Evolutionary conservation across 2,113 vertebrate species (phyloP).

Genomic region (Atractosteus spatula): DNA sequence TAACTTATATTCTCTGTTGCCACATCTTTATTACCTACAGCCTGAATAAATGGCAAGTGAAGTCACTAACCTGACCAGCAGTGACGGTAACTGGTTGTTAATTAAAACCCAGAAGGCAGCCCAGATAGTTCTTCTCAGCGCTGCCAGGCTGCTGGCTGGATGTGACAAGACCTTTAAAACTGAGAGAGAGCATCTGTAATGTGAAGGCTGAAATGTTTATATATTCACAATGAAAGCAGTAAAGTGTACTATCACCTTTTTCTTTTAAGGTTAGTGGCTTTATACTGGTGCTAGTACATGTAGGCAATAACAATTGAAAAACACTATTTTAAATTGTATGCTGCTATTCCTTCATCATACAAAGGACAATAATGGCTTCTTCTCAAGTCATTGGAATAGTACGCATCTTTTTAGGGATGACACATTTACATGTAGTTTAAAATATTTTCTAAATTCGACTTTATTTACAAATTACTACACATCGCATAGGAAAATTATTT

Average conservation of each 20-base stretch:
- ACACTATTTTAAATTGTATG: no score
- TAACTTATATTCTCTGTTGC: conserved; percentile 35
- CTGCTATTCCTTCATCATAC: no score
- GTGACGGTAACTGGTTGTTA: conserved; percentile 54
- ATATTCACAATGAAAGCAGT: background rate
- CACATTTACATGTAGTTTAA: no score
- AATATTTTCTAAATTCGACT: no score
- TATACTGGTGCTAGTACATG: background rate
- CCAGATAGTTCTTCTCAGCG: conserved; percentile 40
- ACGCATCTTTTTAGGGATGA: no score
- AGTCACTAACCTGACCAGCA: conserved; percentile 48
- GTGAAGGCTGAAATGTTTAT: conserved; percentile 28
- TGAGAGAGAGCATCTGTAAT: conserved; percentile 50
- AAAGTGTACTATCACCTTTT: background rate
- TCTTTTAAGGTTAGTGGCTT: background rate
- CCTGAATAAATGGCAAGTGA: conserved; percentile 40
- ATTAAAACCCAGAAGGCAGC: conserved; percentile 67
- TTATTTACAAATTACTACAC: no score
- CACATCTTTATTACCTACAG: conserved; percentile 46
- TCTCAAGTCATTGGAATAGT: no score
- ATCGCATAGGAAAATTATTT: no score
- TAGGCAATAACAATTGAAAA: background rate
- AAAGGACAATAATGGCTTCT: no score
- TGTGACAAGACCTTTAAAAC: conserved; percentile 67
- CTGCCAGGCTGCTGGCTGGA: conserved; percentile 45